These are phyloP conservation scores for Calameuta idolon DNA, from an alignment of 2,888 invertebrate species.

Conservation along the genomic window DNA sequence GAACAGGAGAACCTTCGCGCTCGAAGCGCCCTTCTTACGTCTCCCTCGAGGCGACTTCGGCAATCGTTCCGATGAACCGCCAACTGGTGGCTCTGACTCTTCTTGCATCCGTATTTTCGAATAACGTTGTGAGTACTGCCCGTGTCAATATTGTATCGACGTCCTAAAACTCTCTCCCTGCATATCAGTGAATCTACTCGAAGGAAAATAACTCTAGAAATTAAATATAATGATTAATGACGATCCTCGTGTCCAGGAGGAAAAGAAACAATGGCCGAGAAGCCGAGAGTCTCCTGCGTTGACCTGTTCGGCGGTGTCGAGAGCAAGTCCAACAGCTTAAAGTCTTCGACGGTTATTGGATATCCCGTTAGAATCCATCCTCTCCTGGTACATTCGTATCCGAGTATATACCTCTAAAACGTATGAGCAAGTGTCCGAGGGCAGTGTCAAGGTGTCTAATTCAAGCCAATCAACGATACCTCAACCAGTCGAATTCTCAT, in stretches of 20 bases:
- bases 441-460: no score
- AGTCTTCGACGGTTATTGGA: slow-evolving; percentile 71
- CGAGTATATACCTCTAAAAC: slow-evolving; percentile 64
- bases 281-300: slow-evolving; percentile 21
- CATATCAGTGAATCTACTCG: slow-evolving; percentile 64
- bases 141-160: slow-evolving; percentile 67
- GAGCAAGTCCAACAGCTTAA: slow-evolving; percentile 72
- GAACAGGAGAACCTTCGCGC: neutral
- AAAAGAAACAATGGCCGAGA: neutral
- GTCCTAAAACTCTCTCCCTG: slow-evolving; percentile 61
- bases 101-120: slow-evolving; percentile 13
- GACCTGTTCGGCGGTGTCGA: slow-evolving; percentile 76
- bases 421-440: neutral
- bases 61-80: slow-evolving; percentile 38
- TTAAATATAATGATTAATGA: neutral
- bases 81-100: slow-evolving; percentile 21
- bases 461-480: slow-evolving; percentile 30
- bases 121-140: slow-evolving; percentile 51
- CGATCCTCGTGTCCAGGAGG: neutral
- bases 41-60: slow-evolving; percentile 32
- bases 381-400: slow-evolving; percentile 71
- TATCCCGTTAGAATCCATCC: slow-evolving; percentile 77
- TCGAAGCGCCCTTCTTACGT: slow-evolving; percentile 37
- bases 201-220: slow-evolving; percentile 69
- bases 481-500: slow-evolving; percentile 49